Base-by-base conservation (phyloP, 2,113 vertebrate species). In the Clinocottus analis region DNA sequence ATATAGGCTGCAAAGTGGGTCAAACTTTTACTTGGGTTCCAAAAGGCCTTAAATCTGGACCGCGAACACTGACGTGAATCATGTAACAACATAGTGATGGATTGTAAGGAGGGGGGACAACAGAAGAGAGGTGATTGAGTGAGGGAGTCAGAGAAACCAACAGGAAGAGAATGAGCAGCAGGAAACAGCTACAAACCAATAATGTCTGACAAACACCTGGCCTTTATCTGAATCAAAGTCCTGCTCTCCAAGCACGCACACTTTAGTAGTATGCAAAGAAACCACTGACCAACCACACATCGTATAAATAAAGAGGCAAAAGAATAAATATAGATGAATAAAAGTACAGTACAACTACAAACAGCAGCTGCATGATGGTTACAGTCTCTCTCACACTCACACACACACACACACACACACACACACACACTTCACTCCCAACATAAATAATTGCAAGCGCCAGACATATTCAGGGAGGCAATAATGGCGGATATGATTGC, bases 121-220 rank as follows among this genome's bases (percentile, higher is more conserved):
- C 11, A 23, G 33, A 60, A 61, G 62, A 58, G 21, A 14, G 33
- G 25, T 29, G 76, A 62, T 0, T 49, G 55, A 58, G 55, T 16
- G 23, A 53, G 49, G 7, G 45, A 49, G 45, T 13, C 23, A 63
- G 45, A 77, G 47, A 74, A 51, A 59, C 21, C 65, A 76, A 89
- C 55, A 39, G 47, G 77, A 69, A 85, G 45, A 58, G 64, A 72
- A 23, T 3, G 33, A 51, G 65, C 49, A 39, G 75, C 75, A 83
- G 81, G 79, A 87, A 86, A 62, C 86, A 78, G 82, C 72, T 85
- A 66, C 78, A 66, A 73, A 79, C 25, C 71, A 72, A 71, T 79
- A 70, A 85, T 86, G 90, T 83, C 75, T 73, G 82, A 85, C 75
- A 72, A 51, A 67, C 85, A 88, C 75, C 82, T 90, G 90, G 72